These are phyloP conservation scores for Andinoacara biseriatus DNA, from an alignment of 2,113 vertebrate genomes.

Conservation along the genomic window DNA sequence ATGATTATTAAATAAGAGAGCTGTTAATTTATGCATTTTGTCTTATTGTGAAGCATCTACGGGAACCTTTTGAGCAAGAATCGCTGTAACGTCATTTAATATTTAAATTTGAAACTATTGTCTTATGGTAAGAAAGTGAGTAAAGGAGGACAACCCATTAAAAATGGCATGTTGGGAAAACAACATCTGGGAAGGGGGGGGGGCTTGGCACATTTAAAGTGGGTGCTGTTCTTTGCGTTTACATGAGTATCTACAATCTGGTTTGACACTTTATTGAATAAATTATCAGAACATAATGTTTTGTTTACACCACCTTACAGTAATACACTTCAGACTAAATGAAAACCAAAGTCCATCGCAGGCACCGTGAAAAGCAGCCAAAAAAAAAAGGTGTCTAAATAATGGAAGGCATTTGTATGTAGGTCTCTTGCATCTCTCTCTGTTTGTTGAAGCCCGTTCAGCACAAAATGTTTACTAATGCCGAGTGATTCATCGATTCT, in stretches of 20 bases:
- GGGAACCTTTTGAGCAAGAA: no score
- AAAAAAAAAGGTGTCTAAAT: background rate
- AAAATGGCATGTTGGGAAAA: background rate
- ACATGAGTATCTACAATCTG: background rate
- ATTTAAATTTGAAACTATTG: background rate
- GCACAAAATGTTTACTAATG: slow-evolving; percentile 59
- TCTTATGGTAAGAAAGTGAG: background rate
- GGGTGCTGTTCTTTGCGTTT: background rate
- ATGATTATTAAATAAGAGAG: background rate
- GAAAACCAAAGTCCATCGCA: background rate
- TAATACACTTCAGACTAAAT: background rate
- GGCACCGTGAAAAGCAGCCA: slow-evolving; percentile 2
- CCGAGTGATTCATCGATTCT: slow-evolving; percentile 54
- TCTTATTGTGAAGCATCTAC: background rate
- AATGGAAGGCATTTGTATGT: slow-evolving; percentile 21
- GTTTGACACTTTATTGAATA: background rate
- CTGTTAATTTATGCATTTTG: background rate
- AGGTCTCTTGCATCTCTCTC: background rate
- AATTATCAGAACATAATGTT: background rate
- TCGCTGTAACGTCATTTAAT: background rate
- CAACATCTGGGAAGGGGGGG: no score
- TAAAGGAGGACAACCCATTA: background rate
- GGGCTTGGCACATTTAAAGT: background rate
- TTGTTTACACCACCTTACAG: slow-evolving; percentile 8
- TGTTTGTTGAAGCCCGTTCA: slow-evolving; percentile 35